Evolutionary conservation across 1,140 invertebrate species (phyloP), one percentile per base, ranked within the genome.

Genomic region (Oppia nitens): DNA sequence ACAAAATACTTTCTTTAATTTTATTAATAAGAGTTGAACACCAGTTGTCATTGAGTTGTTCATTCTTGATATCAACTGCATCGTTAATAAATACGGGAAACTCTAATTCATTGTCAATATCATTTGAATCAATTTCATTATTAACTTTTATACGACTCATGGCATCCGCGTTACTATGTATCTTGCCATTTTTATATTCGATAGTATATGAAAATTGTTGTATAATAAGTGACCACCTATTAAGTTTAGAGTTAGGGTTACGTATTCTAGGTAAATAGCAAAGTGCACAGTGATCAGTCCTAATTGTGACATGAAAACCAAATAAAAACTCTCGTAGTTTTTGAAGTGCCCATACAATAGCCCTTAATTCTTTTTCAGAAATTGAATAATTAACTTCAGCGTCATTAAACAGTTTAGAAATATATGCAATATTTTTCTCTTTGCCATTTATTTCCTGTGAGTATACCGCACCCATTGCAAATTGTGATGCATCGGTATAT

Each of bases 291-390:
- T 79, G 73, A 61, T 79, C 75, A 1, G 74, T 78, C 9, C 72
- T 55, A 1, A 79, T 67, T 25, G 62, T 72, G 61, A 78, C 79
- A 51, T 73, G 68, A 40, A 53, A 66, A 21, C 72, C 72, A 56
- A 71, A 72, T 2, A 79, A 62, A 65, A 75, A 78, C 21, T 69
- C 60, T 60, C 71, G 50, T 58, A 77, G 77, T 48, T 75, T 67
- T 51, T 72, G 59, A 1, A 77, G 63, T 0, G 68, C 69, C 69
- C 68, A 69, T 12, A 77, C 63, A 14, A 79, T 71, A 1, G 73
- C 76, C 24, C 79, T 61, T 50, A 75, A 65, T 70, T 79, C 75
- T 62, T 72, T 62, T 63, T 78, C 74, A 1, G 70, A 72, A 4
- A 66, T 66, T 1, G 62, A 62, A 58, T 73, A 77, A 25, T 75